Evolutionary conservation across 1,140 invertebrate genomes (phyloP).

Genomic region (Platorchestia sp.): DNA sequence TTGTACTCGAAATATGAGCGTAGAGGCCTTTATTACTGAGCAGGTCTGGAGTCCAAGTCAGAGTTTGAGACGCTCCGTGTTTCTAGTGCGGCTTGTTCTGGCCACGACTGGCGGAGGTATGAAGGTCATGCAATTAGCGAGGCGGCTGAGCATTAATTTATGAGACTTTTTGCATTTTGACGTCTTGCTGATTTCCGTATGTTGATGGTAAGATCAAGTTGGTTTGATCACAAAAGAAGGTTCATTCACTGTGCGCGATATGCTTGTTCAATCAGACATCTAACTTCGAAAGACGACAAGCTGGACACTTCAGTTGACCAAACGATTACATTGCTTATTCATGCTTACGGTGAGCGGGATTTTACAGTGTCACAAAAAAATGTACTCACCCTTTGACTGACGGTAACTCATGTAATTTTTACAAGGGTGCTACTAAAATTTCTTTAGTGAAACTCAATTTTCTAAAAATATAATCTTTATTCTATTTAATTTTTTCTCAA

Average conservation of each 20-base stretch:
- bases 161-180: background rate
- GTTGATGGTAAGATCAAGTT: background rate
- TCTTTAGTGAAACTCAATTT: too few species aligned
- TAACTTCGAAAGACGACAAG: background rate
- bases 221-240: background rate
- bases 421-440: too few species aligned
- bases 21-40: background rate
- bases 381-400: too few species aligned
- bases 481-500: too few species aligned
- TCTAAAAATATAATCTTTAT: too few species aligned
- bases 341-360: background rate
- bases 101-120: background rate
- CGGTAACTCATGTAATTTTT: too few species aligned
- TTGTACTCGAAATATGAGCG: too few species aligned
- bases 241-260: background rate
- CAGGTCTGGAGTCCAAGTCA: background rate
- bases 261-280: background rate
- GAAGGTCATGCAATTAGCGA: background rate
- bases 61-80: background rate
- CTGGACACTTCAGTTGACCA: too few species aligned
- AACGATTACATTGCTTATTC: too few species aligned
- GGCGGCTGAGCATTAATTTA: background rate
- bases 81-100: background rate
- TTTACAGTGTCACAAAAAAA: too few species aligned
- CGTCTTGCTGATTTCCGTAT: background rate